Percentiles rank a stretch among this genome's conserved stretches.
phyloP scores from a whole-genome alignment of 2,888 invertebrate genomes.

The Agonopterix subpropinquella region DNA sequence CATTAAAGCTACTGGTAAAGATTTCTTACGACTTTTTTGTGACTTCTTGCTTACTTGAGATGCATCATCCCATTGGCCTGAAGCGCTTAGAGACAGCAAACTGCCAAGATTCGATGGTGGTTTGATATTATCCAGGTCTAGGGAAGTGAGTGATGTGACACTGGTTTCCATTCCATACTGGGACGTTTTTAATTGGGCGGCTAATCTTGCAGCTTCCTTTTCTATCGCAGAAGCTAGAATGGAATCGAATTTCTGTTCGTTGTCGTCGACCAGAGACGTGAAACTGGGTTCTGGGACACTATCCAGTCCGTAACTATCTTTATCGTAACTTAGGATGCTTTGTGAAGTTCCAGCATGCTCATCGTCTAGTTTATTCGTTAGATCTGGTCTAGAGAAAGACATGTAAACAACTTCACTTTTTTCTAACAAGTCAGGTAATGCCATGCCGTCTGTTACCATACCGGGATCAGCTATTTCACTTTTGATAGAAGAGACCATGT shows the following conservation, averaged over 20 bases:
- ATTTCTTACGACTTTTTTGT: conserved; percentile 78
- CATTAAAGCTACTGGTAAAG: conserved; percentile 81
- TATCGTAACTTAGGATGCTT: conserved; percentile 20
- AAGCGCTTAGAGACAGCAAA: conserved; percentile 70
- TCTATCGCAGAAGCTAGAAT: conserved; percentile 85
- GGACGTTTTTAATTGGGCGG: conserved; percentile 52
- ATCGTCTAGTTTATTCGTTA: conserved; percentile 49
- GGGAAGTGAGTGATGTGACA: conserved; percentile 73
- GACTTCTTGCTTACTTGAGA: conserved; percentile 44
- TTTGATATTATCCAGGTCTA: conserved; percentile 84
- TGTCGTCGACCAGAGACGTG: conserved; percentile 63
- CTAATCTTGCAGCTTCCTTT: conserved; percentile 82
- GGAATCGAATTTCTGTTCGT: conserved; percentile 71
- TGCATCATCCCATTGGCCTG: conserved; percentile 69
- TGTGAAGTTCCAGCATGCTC: conserved; percentile 31
- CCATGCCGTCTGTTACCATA: conserved; percentile 16
- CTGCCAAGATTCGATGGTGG: conserved; percentile 88
- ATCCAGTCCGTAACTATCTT: conserved; percentile 20
- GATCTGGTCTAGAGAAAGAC: conserved; percentile 47
- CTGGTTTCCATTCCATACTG: conserved; percentile 72
- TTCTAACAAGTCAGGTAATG: conserved; percentile 60
- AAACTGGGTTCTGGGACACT: conserved; percentile 49
- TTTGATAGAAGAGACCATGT: conserved; percentile 80
- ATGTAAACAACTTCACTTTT: conserved; percentile 42
- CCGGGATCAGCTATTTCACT: conserved; percentile 70